Evolutionary conservation across 1,140 invertebrate genomes (phyloP), one percentile per base, ranked within the genome.

Genomic region (Macrostomum lignano): DNA sequence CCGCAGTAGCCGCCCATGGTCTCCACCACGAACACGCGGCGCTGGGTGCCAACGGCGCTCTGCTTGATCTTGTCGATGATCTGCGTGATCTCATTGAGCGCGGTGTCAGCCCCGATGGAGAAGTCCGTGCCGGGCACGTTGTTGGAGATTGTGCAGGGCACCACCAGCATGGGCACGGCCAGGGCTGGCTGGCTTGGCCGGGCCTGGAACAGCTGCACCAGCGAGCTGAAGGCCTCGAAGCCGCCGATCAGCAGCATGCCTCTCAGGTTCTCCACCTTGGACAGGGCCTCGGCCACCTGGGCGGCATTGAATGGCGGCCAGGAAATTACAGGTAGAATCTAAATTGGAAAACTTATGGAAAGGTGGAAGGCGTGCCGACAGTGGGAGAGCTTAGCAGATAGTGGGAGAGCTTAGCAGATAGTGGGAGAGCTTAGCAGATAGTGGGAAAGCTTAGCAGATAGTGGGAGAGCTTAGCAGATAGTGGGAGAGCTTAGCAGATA

Each of bases 1-100:
- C 91, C 88, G 55, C 86, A 96, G 58, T 73, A 93, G 2, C 86
- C 86, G 25, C 86, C 88, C 88, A 96, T 96, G 0, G 84, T 94
- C 64, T 98, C 91, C 42, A 98, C 76, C 13, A 98, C 71, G 56
- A 98, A 98, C 2, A 63, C 59, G 25, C 63, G 46, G 21, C 63
- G 44, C 33, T 62, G 63, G 3, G 61, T 62, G 29, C 63, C 63
- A 23, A 55, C 58, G 3, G 63, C 62, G n/a, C 61, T 65, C 42
- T 63, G 63, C 40, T 65, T 64, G 35, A 65, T 94, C 25, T 86
- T 69, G 56, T 98, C 88, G 56, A 81, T 91, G 44, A 93, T 93
- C 68, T 71, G 40, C 7, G 82, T 86, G 42, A 98, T 98, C 64
- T 96, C 91, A 62, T 98, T 98, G 4, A 93, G 61, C 5, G 91